Evolutionary conservation across 2,113 vertebrate species (phyloP).

Genomic region (Crotalus tigris): DNA sequence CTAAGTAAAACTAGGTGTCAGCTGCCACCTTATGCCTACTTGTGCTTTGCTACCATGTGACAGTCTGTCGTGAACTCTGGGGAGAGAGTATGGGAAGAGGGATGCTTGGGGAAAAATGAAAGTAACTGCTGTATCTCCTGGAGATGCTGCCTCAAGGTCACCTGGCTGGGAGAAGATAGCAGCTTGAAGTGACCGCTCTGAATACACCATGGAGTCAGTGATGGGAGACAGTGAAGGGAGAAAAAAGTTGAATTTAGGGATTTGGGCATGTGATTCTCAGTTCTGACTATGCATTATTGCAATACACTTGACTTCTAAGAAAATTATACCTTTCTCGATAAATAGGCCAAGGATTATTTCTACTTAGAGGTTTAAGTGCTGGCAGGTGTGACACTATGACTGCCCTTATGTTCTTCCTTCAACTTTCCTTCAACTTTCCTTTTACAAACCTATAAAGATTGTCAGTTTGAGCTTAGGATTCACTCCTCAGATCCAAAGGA

Average conservation of each 20-base stretch:
- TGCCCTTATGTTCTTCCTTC: not conserved
- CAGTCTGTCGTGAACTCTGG: not conserved
- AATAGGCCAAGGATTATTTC: no score
- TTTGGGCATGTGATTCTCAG: not conserved
- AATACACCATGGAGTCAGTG: not conserved
- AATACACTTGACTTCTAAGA: not conserved
- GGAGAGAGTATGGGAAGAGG: fast-evolving
- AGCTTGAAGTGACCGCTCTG: not conserved
- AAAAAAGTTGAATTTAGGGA: not conserved
- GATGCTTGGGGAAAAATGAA: not conserved
- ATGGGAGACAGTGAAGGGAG: not conserved
- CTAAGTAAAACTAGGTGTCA: not conserved
- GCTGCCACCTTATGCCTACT: not conserved
- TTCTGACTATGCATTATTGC: not conserved
- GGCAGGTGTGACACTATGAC: not conserved
- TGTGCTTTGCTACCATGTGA: not conserved
- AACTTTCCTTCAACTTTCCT: not conserved
- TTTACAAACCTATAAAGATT: not conserved
- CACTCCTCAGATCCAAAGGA: not conserved
- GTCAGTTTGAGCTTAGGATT: not conserved
- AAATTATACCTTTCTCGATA: no score
- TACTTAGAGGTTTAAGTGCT: no score
- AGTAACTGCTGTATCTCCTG: not conserved
- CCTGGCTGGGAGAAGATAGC: not conserved
- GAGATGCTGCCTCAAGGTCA: not conserved